Percentiles rank a stretch among this genome's conserved stretches.
phyloP scores from a whole-genome alignment of 2,888 invertebrate genomes.

The Deilephila elpenor region DNA sequence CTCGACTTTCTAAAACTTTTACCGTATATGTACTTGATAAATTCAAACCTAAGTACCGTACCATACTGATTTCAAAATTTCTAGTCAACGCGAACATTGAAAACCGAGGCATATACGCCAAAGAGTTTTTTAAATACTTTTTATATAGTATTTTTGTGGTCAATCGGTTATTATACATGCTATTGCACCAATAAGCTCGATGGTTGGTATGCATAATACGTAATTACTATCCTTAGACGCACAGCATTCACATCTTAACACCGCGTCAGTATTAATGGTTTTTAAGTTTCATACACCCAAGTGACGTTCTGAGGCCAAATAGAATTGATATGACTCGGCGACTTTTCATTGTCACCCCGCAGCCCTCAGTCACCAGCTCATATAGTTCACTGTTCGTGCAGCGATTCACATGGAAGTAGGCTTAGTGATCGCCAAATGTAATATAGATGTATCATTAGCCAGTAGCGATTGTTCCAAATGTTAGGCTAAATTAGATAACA shows the following conservation, averaged over 20 bases:
- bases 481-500: conserved; percentile 77
- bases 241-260: conserved; percentile 19
- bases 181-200: background rate
- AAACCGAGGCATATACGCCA: too few species aligned
- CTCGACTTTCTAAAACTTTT: too few species aligned
- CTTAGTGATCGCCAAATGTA: conserved; percentile 83
- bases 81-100: background rate
- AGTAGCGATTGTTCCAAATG: conserved; percentile 84
- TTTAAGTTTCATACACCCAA: background rate
- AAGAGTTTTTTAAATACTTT: background rate
- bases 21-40: too few species aligned
- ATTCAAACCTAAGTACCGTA: background rate
- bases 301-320: background rate
- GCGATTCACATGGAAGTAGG: conserved; percentile 74
- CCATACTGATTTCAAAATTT: conserved; percentile 10
- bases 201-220: background rate
- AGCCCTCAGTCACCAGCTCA: conserved; percentile 37
- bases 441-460: conserved; percentile 81
- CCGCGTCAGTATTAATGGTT: conserved; percentile 30
- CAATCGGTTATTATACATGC: background rate
- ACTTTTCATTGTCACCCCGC: conserved; percentile 33
- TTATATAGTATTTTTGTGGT: background rate
- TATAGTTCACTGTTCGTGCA: conserved; percentile 57
- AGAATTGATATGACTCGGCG: conserved; percentile 3
- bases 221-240: background rate